Evolutionary conservation across 2,113 vertebrate species (phyloP).

Genomic region (Carassius gibelio): DNA sequence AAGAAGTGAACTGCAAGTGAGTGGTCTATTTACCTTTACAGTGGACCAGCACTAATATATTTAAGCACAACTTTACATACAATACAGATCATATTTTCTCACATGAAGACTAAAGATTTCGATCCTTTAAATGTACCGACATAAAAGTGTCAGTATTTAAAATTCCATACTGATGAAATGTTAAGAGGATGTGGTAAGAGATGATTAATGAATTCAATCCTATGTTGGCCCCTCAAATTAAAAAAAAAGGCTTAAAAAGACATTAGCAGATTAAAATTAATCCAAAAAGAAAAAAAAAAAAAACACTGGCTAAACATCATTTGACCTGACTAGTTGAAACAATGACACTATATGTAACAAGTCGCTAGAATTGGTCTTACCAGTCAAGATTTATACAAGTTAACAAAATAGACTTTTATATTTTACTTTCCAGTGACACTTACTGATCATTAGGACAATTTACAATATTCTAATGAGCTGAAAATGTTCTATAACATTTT

Average conservation of each 20-base stretch:
- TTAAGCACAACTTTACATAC: not conserved
- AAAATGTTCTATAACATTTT: constrained; percentile 13
- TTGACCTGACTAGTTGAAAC: constrained; percentile 19
- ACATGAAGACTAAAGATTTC: not conserved
- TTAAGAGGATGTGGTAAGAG: constrained; percentile 21
- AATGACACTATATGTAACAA: not conserved
- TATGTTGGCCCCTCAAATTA: not conserved
- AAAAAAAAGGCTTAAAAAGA: not conserved
- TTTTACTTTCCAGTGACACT: constrained; percentile 5
- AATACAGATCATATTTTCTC: constrained; percentile 31
- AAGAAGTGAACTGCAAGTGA: not conserved
- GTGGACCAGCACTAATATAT: constrained; percentile 19
- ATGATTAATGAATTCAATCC: not conserved
- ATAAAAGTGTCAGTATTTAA: not conserved
- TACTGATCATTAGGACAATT: not conserved
- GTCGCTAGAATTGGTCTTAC: not conserved
- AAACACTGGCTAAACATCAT: constrained; percentile 1
- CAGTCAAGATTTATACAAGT: not conserved
- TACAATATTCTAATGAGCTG: not conserved
- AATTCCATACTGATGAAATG: not conserved
- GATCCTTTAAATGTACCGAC: not conserved
- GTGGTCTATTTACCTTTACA: not conserved
- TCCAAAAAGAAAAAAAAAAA: not conserved
- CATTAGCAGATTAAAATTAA: not conserved
- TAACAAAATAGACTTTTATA: not conserved